phyloP scores from a whole-genome alignment of 2,113 vertebrate genomes.

The Pontoporia blainvillei region DNA sequence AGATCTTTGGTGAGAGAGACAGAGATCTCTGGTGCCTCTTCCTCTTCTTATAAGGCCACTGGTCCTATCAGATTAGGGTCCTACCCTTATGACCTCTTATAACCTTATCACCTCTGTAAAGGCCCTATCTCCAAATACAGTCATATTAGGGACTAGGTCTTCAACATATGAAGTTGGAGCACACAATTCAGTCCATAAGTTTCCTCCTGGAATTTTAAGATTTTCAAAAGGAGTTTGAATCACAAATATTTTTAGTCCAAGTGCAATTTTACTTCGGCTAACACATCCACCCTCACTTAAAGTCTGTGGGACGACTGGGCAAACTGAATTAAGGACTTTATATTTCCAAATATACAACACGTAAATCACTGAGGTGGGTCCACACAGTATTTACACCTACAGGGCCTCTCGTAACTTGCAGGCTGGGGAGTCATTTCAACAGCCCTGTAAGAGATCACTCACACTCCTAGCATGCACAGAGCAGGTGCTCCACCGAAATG shows the following conservation, averaged over 20 bases:
- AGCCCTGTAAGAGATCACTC: neutral
- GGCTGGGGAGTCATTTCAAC: neutral
- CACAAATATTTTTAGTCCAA: neutral
- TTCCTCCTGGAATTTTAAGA: neutral
- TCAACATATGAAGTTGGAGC: neutral
- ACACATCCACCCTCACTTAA: neutral
- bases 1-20: neutral
- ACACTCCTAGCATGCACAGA: rapidly evolving
- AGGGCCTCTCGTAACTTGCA: neutral
- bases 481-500: neutral
- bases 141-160: neutral
- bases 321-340: neutral
- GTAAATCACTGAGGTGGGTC: neutral
- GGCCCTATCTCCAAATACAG: neutral
- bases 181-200: neutral
- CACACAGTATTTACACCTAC: neutral
- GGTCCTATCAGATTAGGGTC: neutral
- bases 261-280: neutral
- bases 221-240: neutral
- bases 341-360: neutral
- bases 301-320: neutral
- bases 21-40: neutral
- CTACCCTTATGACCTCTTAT: neutral
- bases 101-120: neutral
- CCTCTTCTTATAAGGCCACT: neutral